Conservation (phyloP, 2,888 invertebrate genomes). For the Agrilus biguttatus region DNA sequence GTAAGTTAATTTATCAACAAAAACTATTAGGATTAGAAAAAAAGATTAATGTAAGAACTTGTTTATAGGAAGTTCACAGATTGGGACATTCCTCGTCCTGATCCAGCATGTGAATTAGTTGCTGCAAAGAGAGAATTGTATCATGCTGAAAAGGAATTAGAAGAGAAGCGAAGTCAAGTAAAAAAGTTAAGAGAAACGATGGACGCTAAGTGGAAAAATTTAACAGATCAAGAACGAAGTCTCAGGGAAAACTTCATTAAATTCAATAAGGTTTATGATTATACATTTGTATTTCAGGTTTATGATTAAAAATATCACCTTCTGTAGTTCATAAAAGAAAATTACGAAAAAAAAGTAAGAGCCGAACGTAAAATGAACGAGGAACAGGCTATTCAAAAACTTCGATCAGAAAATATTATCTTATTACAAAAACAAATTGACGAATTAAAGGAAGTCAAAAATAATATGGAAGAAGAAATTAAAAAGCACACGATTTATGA, state of each 20-base stretch:
- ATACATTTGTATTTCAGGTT: neutral
- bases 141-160: slow-evolving; percentile 36
- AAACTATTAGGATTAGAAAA: neutral
- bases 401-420: slow-evolving; percentile 37
- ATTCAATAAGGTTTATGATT: slow-evolving; percentile 37
- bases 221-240: slow-evolving; percentile 36
- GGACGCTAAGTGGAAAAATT: slow-evolving; percentile 40
- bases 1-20: slow-evolving; percentile 23
- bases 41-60: neutral
- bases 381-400: slow-evolving; percentile 35
- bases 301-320: neutral
- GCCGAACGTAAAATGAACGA: slow-evolving; percentile 43
- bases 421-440: slow-evolving; percentile 34
- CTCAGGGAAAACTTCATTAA: slow-evolving; percentile 44
- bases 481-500: slow-evolving; percentile 43
- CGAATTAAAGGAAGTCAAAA: slow-evolving; percentile 35
- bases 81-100: slow-evolving; percentile 44
- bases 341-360: slow-evolving; percentile 47
- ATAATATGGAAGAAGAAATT: slow-evolving; percentile 43
- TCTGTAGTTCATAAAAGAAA: slow-evolving; percentile 42
- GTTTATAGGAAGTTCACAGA: slow-evolving; percentile 41
- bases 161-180: slow-evolving; percentile 32
- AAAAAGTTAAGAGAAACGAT: slow-evolving; percentile 29
- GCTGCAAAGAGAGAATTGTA: slow-evolving; percentile 38
- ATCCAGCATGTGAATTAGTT: slow-evolving; percentile 40